A percentile compares a stretch with the other conserved stretches of the same genome.
Conservation (phyloP, 2,113 vertebrate genomes). For the Arothron firmamentum region DNA sequence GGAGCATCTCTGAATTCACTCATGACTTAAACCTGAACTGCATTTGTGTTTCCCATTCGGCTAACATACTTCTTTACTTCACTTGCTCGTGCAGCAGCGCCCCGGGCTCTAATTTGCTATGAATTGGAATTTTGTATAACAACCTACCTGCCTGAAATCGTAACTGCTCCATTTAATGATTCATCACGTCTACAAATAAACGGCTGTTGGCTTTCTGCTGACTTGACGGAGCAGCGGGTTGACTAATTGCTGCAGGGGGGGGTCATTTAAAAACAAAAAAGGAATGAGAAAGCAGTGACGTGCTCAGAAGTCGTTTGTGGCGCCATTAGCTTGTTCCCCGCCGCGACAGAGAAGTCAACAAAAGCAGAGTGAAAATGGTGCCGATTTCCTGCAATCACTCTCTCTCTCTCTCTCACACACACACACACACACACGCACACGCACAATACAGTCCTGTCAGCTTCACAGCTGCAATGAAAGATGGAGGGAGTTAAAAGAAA, state of each 20-base stretch:
- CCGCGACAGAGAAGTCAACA: background rate
- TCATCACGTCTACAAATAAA: background rate
- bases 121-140: too few relatives aligned
- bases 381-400: slow-evolving; percentile 36
- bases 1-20: too few relatives aligned
- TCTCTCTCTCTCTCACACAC: slow-evolving; percentile 35
- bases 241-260: slow-evolving; percentile 12
- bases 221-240: slow-evolving; percentile 15
- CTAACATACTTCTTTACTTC: too few relatives aligned
- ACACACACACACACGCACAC: slow-evolving; percentile 25
- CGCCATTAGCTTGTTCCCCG: background rate
- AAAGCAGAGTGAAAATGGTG: slow-evolving; percentile 17
- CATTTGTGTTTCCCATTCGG: too few relatives aligned
- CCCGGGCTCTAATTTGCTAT: too few relatives aligned
- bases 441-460: slow-evolving; percentile 22
- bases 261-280: background rate
- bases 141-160: background rate
- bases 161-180: background rate
- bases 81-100: too few relatives aligned
- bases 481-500: slow-evolving; percentile 18
- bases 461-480: slow-evolving; percentile 24
- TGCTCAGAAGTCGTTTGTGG: slow-evolving; percentile 1
- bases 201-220: background rate
- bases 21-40: too few relatives aligned
- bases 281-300: background rate